These are phyloP conservation scores for Cephalotes varians DNA, from an alignment of 2,888 invertebrate genomes.

Conservation along the genomic window DNA sequence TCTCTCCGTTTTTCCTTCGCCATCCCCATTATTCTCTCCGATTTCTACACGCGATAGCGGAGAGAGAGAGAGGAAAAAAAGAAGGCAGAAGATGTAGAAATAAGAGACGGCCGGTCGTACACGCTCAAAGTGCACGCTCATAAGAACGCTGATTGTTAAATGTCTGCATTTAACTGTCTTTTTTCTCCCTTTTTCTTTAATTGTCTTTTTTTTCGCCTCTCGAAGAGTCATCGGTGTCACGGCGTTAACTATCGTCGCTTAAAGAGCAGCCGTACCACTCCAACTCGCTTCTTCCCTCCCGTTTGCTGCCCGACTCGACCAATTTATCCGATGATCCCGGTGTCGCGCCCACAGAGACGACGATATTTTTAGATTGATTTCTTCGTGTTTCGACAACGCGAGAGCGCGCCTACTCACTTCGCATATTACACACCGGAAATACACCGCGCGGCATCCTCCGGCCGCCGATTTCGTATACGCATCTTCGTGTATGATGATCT, in stretches of 20 bases:
- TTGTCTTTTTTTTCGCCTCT: conserved; percentile 52
- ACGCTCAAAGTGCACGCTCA: conserved; percentile 58
- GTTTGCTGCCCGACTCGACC: conserved; percentile 28
- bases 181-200: conserved; percentile 39
- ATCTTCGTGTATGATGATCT: conserved; percentile 43
- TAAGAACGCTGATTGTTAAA: conserved; percentile 65
- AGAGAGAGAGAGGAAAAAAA: conserved; percentile 37
- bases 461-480: conserved; percentile 43
- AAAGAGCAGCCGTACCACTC: conserved; percentile 35
- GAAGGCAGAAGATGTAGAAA: conserved; percentile 16
- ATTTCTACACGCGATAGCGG: conserved; percentile 44
- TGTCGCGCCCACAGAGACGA: conserved; percentile 36
- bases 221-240: conserved; percentile 43
- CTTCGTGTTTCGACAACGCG: conserved; percentile 37
- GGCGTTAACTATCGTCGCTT: conserved; percentile 49
- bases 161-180: conserved; percentile 71
- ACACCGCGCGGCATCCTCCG: conserved; percentile 22
- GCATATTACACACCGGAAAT: conserved; percentile 33
- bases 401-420: conserved; percentile 22
- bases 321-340: conserved; percentile 35
- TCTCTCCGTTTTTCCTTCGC: conserved; percentile 19
- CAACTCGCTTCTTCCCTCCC: neutral
- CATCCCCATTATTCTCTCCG: conserved; percentile 65
- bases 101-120: conserved; percentile 29
- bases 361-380: conserved; percentile 55